Evolutionary conservation across 2,888 invertebrate genomes (phyloP).

Genomic region (Cephus pulcher): DNA sequence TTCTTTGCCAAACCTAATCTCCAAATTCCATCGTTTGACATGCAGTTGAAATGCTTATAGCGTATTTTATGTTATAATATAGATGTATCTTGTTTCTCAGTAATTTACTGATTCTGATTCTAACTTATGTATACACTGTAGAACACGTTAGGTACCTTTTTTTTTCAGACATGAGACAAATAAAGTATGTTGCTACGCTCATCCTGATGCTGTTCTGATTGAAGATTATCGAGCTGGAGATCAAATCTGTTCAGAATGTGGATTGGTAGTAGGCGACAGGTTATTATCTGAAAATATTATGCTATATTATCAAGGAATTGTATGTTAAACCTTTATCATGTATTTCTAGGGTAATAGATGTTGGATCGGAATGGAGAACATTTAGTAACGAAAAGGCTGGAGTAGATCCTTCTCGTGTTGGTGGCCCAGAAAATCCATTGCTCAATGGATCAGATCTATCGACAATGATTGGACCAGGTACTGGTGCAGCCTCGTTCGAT

Average conservation of each 20-base stretch:
- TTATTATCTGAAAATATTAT: conserved; percentile 60
- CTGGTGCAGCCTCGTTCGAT: conserved; percentile 87
- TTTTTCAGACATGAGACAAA: conserved; percentile 76
- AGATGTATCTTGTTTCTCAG: neutral
- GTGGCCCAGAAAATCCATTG: conserved; percentile 98
- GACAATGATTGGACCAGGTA: conserved; percentile 87
- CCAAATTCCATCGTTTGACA: neutral
- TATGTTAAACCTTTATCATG: conserved; percentile 10
- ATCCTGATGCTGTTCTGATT: conserved; percentile 95
- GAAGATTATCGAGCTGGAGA: conserved; percentile 99
- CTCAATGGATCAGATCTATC: conserved; percentile 96
- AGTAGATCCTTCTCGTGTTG: conserved; percentile 99
- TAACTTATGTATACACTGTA: neutral
- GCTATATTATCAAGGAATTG: neutral
- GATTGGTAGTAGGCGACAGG: conserved; percentile 99
- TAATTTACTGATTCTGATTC: neutral
- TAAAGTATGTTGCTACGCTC: conserved; percentile 90
- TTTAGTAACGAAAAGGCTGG: conserved; percentile 98
- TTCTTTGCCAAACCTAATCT: neutral
- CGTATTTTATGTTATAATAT: neutral
- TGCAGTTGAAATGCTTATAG: neutral
- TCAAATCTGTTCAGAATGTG: conserved; percentile 99
- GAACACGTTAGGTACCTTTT: conserved; percentile 43
- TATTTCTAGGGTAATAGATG: conserved; percentile 90
- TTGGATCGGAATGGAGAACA: conserved; percentile 99